Base-by-base conservation (phyloP, 2,113 vertebrate species). In the Hippocampus comes region DNA sequence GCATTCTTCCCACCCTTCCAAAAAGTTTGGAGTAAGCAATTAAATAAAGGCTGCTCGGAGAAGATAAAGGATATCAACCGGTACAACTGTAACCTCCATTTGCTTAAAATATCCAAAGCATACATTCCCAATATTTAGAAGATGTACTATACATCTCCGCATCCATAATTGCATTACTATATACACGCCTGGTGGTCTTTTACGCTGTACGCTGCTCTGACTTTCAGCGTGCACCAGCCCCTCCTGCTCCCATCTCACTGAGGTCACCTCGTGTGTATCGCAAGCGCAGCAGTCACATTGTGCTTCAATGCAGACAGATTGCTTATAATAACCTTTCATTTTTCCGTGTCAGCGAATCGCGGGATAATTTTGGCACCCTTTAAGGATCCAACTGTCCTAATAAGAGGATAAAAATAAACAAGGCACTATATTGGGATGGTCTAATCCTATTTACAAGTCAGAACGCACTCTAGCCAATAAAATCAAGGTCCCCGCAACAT, bases 401-500 rank as follows among this genome's bases (percentile, higher is more conserved):
- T 91, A 93, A 88, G 88, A 91, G 90, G 91, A 90, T 93, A 93
- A 92, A 93, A 93, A 93, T 94, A 94, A 94, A 92, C 89, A 88
- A 85, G 86, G 84, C 71, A 88, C 91, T 94, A 93, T 93, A 93
- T 93, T 77, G 81, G 91, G 91, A 91, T 72, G 82, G 84, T 76
- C 65, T 94, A 94, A 94, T 94, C 93, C 91, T 87, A 91, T 94
- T 93, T 90, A 91, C 90, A 92, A 89, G 88, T 89, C 89, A 79
- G 79, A 87, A 89, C 77, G 73, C 84, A 87, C 83, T 88, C 83
- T 67, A 85, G 86, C 75, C 89, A 87, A 91, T 92, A 82, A 85
- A 90, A 90, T 87, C 87, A 86, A 84, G 85, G 6, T 72, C 77
- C 73, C 76, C 71, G 82, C 83, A 90, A 89, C 77, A 75, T 73